Evolutionary conservation across 2,888 invertebrate species (phyloP).

Genomic region (Drepanosiphum platanoidis): DNA sequence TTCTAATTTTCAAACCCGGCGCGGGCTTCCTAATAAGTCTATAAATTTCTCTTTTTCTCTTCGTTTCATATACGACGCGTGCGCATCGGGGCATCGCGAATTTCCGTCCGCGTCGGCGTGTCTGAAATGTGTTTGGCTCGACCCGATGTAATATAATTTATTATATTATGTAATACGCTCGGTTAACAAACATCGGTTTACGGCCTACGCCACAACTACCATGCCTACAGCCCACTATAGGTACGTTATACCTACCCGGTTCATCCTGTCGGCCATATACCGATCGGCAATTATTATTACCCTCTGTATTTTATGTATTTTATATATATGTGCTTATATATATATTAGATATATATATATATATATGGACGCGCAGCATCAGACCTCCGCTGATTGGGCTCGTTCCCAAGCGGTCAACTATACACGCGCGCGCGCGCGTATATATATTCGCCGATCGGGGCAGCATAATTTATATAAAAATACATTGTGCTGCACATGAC

Average conservation of each 20-base stretch:
- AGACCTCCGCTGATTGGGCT: slow-evolving; percentile 49
- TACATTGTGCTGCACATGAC: slow-evolving; percentile 43
- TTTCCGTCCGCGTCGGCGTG: too few relatives aligned
- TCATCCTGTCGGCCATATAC: neutral
- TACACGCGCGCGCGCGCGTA: neutral
- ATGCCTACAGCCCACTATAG: neutral
- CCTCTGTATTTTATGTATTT: neutral
- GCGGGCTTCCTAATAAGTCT: too few relatives aligned
- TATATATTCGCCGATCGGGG: slow-evolving; percentile 25
- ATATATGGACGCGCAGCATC: neutral
- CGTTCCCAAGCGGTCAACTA: slow-evolving; percentile 58
- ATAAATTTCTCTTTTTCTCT: too few relatives aligned
- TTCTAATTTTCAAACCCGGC: too few relatives aligned
- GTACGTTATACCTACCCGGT: neutral
- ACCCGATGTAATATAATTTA: neutral
- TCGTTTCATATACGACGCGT: too few relatives aligned
- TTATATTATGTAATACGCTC: neutral
- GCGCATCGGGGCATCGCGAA: neutral
- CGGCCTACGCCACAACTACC: neutral
- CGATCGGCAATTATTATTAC: neutral
- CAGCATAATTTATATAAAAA: slow-evolving; percentile 23
- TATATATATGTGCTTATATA: neutral
- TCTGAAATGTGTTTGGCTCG: neutral
- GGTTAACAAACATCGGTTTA: neutral
- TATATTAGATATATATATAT: neutral